A percentile compares a stretch with the other conserved stretches of the same genome.
phyloP scores from a whole-genome alignment of 2,113 vertebrate species.

The Theristicus caerulescens region DNA sequence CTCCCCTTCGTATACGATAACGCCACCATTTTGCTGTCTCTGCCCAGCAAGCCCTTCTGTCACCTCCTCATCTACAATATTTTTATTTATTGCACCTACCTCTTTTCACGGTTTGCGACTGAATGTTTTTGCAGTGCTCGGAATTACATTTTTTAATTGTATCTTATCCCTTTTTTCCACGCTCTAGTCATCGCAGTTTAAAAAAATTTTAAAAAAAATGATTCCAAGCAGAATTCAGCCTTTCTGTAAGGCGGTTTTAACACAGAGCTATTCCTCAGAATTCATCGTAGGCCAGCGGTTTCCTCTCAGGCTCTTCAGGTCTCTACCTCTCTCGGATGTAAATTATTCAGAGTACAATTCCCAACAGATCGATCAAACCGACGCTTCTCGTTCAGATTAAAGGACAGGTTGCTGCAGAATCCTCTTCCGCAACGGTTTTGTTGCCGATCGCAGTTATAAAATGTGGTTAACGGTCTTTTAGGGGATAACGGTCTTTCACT shows the following conservation, averaged over 20 bases:
- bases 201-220: not conserved
- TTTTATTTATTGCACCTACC: constrained; percentile 10
- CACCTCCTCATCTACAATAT: not conserved
- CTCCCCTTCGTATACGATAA: not conserved
- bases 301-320: not conserved
- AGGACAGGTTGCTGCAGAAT: not conserved
- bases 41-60: not conserved
- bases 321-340: not conserved
- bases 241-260: not conserved
- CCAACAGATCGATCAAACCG: not conserved
- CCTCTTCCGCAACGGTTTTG: not conserved
- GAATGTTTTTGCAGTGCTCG: not conserved
- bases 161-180: not conserved
- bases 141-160: not conserved
- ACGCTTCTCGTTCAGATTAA: not conserved
- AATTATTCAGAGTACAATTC: not conserved
- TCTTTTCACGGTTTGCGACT: not conserved
- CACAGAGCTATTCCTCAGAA: not conserved
- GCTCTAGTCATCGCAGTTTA: fast-evolving
- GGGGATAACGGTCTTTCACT: not conserved
- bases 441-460: not conserved
- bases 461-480: not conserved
- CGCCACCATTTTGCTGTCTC: not conserved
- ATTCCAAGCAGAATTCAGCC: not conserved
- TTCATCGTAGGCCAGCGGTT: not conserved